Conservation (phyloP, 53 echinoderm and acorn worm species). For the Echinometra lucunter region DNA sequence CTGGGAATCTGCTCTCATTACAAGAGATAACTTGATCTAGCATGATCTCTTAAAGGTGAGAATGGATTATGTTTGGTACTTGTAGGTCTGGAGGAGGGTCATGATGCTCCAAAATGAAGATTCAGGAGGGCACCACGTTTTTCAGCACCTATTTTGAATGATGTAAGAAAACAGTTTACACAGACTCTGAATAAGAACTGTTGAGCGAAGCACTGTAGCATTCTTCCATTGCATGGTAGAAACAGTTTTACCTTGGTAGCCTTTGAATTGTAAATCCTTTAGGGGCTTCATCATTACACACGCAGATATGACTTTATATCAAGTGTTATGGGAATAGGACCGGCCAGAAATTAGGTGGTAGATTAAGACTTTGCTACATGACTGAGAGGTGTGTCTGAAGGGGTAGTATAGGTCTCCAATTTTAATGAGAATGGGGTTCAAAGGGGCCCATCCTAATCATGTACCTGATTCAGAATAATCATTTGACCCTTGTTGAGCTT, state of each 20-base stretch:
- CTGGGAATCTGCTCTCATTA: not conserved
- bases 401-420: no score
- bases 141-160: not conserved
- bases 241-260: not conserved
- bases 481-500: not conserved
- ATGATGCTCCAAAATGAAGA: not conserved
- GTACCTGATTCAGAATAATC: not conserved
- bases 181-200: not conserved
- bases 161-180: not conserved
- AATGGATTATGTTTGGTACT: not conserved
- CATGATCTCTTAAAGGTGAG: not conserved
- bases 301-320: not conserved
- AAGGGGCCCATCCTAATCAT: not conserved
- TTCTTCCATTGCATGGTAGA: not conserved
- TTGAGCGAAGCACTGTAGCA: no score
- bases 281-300: not conserved
- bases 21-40: not conserved
- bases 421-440: not conserved
- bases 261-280: no score
- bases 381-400: not conserved
- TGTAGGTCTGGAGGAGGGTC: no score
- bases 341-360: no score
- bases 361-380: not conserved
- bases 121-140: not conserved
- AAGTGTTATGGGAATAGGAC: not conserved